Evolutionary conservation across 2,888 invertebrate species (phyloP).

Genomic region (Tetragonula carbonaria): DNA sequence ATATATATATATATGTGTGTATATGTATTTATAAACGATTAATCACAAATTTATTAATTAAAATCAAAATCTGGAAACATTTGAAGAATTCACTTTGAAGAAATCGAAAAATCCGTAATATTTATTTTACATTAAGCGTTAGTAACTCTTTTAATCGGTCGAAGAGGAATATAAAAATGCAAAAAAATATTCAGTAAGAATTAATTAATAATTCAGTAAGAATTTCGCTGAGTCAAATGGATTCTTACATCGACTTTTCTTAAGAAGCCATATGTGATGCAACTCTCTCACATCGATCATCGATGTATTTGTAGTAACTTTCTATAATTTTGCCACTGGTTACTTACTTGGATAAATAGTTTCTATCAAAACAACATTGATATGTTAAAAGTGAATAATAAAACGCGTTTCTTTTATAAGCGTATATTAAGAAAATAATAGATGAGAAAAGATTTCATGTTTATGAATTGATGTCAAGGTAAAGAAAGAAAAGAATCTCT

Average conservation of each 20-base stretch:
- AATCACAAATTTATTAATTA: conserved; percentile 33
- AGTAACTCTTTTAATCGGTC: no score
- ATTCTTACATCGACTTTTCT: conserved; percentile 27
- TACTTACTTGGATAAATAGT: background rate
- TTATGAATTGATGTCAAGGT: background rate
- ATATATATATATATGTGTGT: no score
- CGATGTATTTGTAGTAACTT: background rate
- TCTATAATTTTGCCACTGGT: background rate
- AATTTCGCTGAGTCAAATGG: conserved; percentile 1
- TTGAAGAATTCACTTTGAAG: no score
- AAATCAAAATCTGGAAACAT: no score
- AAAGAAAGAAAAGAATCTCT: background rate
- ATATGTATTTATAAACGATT: background rate
- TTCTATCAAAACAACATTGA: conserved; percentile 12
- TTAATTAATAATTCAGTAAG: background rate
- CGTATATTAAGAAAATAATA: background rate
- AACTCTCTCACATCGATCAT: conserved; percentile 28
- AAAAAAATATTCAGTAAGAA: background rate
- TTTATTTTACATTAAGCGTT: no score
- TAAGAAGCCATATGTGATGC: conserved; percentile 19
- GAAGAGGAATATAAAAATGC: background rate
- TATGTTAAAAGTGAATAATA: background rate
- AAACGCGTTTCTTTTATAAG: background rate
- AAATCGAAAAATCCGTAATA: no score
- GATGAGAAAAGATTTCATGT: background rate